phyloP scores from a whole-genome alignment of 2,888 invertebrate species.

The Autographa gamma region DNA sequence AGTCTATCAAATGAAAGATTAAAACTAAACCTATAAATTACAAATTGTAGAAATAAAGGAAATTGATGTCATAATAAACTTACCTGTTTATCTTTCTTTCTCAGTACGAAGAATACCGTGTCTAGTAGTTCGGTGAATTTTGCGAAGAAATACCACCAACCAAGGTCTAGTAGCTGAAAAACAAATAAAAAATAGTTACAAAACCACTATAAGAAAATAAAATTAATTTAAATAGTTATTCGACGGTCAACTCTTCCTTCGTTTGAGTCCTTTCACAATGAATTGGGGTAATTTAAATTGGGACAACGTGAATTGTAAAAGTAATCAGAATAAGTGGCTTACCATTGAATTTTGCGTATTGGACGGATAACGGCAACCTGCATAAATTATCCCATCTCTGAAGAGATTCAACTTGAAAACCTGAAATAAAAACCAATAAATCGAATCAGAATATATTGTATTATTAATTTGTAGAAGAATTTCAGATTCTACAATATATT shows the following conservation, averaged over 20 bases:
- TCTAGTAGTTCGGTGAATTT: slow-evolving; percentile 94
- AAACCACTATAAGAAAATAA: too few species aligned
- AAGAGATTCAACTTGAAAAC: slow-evolving; percentile 82
- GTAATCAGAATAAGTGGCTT: slow-evolving; percentile 34
- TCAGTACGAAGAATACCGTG: slow-evolving; percentile 95
- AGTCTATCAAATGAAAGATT: too few species aligned
- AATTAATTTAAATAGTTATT: too few species aligned
- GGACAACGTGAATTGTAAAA: not conserved
- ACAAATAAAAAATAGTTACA: not conserved
- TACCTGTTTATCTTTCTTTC: slow-evolving; percentile 91
- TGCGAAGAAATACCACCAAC: slow-evolving; percentile 95
- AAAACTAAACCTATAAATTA: too few species aligned
- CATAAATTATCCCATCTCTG: slow-evolving; percentile 81
- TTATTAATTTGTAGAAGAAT: too few species aligned
- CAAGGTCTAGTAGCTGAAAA: slow-evolving; percentile 88
- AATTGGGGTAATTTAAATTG: not conserved
- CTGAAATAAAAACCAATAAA: slow-evolving; percentile 68
- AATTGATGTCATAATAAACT: not conserved
- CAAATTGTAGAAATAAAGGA: too few species aligned
- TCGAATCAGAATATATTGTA: not conserved
- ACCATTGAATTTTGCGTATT: slow-evolving; percentile 81
- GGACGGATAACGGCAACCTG: slow-evolving; percentile 83
- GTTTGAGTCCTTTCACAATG: not conserved
- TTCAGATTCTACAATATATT: too few species aligned
- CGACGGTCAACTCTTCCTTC: too few species aligned